These are phyloP conservation scores for Scaeva pyrastri DNA, from an alignment of 2,888 invertebrate genomes.

Conservation along the genomic window DNA sequence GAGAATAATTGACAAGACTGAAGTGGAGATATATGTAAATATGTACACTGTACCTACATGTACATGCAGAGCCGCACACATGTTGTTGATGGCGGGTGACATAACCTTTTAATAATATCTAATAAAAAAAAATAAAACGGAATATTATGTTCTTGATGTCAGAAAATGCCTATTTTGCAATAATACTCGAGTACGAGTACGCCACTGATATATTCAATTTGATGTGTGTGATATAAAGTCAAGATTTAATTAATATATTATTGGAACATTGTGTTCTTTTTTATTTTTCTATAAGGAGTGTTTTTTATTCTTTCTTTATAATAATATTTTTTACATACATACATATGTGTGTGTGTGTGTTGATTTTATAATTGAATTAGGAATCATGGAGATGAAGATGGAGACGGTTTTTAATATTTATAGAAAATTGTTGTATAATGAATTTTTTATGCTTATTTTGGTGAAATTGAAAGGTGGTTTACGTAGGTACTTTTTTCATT, in stretches of 20 bases:
- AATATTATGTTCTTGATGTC: neutral
- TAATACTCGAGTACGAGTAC: no score
- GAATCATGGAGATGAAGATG: no score
- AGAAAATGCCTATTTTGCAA: conserved; percentile 13
- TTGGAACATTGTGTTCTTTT: neutral
- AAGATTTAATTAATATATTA: conserved; percentile 5
- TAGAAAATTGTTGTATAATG: no score
- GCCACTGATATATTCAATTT: conserved; percentile 19
- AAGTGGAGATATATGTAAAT: neutral
- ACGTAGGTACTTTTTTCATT: no score
- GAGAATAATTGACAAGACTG: conserved; percentile 20
- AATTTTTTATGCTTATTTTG: no score
- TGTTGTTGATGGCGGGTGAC: neutral
- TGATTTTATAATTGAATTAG: neutral
- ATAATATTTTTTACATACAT: no score
- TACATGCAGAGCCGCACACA: no score
- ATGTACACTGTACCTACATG: neutral
- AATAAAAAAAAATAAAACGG: neutral
- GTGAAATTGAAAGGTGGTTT: no score
- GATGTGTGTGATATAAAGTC: neutral
- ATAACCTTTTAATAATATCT: conserved; percentile 33
- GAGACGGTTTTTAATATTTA: no score
- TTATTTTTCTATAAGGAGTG: neutral
- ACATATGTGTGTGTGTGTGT: no score
- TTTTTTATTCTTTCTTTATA: no score